Percentiles rank a stretch among this genome's conserved stretches.
Evolutionary conservation across 2,888 invertebrate species (phyloP).

Genomic region (Blomia tropicalis): DNA sequence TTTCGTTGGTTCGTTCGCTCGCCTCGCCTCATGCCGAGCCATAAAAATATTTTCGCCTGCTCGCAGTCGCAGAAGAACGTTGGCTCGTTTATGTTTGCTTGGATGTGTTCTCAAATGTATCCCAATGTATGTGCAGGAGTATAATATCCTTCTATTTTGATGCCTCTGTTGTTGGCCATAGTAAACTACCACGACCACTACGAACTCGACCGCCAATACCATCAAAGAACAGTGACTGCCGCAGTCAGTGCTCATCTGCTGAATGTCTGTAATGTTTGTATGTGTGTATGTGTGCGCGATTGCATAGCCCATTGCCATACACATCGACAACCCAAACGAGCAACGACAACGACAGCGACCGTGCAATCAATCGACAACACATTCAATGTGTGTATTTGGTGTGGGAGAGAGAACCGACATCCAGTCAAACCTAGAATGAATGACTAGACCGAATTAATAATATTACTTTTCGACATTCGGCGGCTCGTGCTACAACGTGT

Average conservation of each 20-base stretch:
- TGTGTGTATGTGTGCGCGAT: too few species aligned
- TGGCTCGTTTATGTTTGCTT: too few species aligned
- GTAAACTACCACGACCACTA: background rate
- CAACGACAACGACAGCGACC: background rate
- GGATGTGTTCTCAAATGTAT: too few species aligned
- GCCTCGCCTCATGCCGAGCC: background rate
- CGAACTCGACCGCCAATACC: background rate
- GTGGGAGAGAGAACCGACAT: too few species aligned
- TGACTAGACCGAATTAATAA: too few species aligned
- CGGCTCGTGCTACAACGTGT: too few species aligned
- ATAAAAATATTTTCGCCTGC: conserved; percentile 13
- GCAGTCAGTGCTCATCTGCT: background rate
- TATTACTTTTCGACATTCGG: too few species aligned
- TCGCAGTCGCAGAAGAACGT: background rate
- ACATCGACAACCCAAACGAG: too few species aligned
- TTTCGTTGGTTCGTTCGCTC: background rate
- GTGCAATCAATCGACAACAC: background rate
- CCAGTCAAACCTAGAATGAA: too few species aligned
- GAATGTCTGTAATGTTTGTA: too few species aligned
- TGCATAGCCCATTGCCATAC: too few species aligned
- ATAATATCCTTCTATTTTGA: conserved; percentile 3
- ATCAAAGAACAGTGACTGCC: background rate
- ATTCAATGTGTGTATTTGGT: background rate
- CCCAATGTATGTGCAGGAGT: too few species aligned
- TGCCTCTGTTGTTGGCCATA: conserved; percentile 10